phyloP scores from a whole-genome alignment of 2,113 vertebrate species.

The Stigmatopora nigra region DNA sequence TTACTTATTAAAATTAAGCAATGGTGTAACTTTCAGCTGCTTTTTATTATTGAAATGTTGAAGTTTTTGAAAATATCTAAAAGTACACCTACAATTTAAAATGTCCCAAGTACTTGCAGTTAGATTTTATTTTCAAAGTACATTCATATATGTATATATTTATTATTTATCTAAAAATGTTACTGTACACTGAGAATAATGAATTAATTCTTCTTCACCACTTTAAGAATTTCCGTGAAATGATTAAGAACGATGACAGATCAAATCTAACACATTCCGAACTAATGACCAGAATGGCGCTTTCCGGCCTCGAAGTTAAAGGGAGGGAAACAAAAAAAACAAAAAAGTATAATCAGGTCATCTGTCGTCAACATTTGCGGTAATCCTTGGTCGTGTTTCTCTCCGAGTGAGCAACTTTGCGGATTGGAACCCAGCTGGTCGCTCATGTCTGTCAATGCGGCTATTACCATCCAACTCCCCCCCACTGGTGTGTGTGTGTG shows the following conservation, averaged over 20 bases:
- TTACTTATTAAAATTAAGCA: background rate
- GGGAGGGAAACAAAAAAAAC: too few relatives aligned
- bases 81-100: background rate
- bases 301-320: background rate
- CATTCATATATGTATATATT: too few relatives aligned
- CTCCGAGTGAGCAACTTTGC: conserved; percentile 59
- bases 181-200: too few relatives aligned
- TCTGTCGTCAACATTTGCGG: conserved; percentile 47
- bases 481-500: conserved; percentile 24
- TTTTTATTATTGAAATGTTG: background rate
- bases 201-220: too few relatives aligned
- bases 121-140: background rate
- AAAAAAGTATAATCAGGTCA: conserved; percentile 15
- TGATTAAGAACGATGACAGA: background rate
- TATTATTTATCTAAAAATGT: too few relatives aligned
- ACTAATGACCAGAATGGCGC: background rate
- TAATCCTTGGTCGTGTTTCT: conserved; percentile 49
- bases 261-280: background rate
- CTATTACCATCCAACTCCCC: conserved; percentile 84
- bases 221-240: too few relatives aligned
- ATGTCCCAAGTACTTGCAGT: background rate
- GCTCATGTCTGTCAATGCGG: conserved; percentile 87
- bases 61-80: background rate
- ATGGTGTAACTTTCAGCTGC: background rate
- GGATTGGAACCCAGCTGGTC: conserved; percentile 79